phyloP scores from a whole-genome alignment of 1,140 invertebrate species.

The Ips typographus region DNA sequence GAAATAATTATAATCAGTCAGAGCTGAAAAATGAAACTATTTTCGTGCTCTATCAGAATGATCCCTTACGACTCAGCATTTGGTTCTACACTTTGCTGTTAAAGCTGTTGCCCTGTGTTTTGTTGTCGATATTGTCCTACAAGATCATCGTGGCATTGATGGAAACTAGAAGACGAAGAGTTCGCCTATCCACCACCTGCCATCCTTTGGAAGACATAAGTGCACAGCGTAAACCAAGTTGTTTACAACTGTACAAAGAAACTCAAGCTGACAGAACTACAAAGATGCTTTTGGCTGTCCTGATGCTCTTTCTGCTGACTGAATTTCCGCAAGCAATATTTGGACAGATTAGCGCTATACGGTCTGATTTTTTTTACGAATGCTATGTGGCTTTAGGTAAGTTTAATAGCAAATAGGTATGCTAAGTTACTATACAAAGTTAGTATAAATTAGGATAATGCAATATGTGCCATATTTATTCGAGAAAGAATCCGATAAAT shows the following conservation, averaged over 20 bases:
- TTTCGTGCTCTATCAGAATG: slow-evolving; percentile 46
- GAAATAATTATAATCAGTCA: slow-evolving; percentile 26
- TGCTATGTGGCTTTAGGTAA: slow-evolving; percentile 77
- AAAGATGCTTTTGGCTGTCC: slow-evolving; percentile 87
- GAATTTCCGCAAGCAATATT: slow-evolving; percentile 86
- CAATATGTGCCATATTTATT: no score
- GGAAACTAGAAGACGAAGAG: slow-evolving; percentile 71
- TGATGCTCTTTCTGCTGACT: slow-evolving; percentile 87
- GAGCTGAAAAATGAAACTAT: slow-evolving; percentile 51
- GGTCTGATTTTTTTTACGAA: slow-evolving; percentile 69
- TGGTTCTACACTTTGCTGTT: slow-evolving; percentile 85
- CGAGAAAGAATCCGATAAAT: no score
- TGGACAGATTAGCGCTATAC: slow-evolving; percentile 73
- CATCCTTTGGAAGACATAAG: slow-evolving; percentile 41
- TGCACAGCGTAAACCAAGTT: slow-evolving; percentile 34
- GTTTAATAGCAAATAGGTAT: slow-evolving; percentile 30
- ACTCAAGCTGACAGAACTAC: slow-evolving; percentile 87
- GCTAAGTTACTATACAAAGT: no score
- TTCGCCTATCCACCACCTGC: slow-evolving; percentile 56
- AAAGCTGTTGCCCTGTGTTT: slow-evolving; percentile 81
- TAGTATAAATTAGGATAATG: no score
- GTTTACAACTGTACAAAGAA: slow-evolving; percentile 61
- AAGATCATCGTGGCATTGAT: slow-evolving; percentile 73
- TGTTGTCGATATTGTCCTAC: slow-evolving; percentile 76
- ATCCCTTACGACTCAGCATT: slow-evolving; percentile 65